These are phyloP conservation scores for rabbit (Oryctolagus cuniculus) DNA, from an alignment of 2,113 vertebrate genomes.

Conservation along the genomic window mOryCun1.1 NC_091437.1:68106501-68107000, in stretches of 20 bases:
- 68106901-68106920: not conserved
- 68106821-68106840: not conserved
- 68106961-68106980: not conserved
- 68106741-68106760: not conserved
- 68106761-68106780: not conserved
- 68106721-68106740: not conserved
- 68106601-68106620: slow-evolving; percentile 43
- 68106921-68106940: not conserved
- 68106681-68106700: not conserved
- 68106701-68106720: slow-evolving; percentile 31
- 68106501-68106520: not conserved
- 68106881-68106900: not conserved
- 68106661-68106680: not conserved
- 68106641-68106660: not conserved
- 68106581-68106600: not conserved
- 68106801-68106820: not conserved
- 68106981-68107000: not conserved
- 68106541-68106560: not conserved
- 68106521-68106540: not conserved
- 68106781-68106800: not conserved
- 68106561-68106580: not conserved
- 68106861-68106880: not conserved
- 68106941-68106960: fast-evolving
- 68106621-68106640: not conserved
- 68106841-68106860: not conserved